Evolutionary conservation across 2,888 invertebrate species (phyloP).

Genomic region (Amphimallon solstitiale): DNA sequence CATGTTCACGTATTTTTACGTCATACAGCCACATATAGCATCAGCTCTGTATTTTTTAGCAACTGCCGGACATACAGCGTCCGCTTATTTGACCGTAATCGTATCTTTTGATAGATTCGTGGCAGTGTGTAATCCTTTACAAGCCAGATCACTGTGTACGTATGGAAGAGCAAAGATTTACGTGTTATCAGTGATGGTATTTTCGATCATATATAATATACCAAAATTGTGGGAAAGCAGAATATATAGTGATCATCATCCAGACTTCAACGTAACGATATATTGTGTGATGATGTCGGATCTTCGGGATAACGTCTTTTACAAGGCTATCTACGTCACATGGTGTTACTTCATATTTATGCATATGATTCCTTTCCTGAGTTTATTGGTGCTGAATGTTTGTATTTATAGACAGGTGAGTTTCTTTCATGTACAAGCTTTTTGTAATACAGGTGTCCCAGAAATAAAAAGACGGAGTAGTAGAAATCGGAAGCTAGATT

Average conservation of each 20-base stretch:
- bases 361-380: conserved; percentile 91
- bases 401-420: conserved; percentile 88
- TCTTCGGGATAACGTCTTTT: conserved; percentile 75
- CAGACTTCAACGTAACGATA: conserved; percentile 68
- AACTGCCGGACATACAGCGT: conserved; percentile 90
- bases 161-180: conserved; percentile 87
- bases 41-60: conserved; percentile 85
- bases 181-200: conserved; percentile 81
- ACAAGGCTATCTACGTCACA: conserved; percentile 89
- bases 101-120: conserved; percentile 95
- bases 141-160: conserved; percentile 90
- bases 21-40: conserved; percentile 83
- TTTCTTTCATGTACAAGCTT: conserved; percentile 36
- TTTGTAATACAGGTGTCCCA: too few relatives aligned
- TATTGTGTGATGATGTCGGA: conserved; percentile 78
- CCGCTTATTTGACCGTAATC: conserved; percentile 90
- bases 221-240: conserved; percentile 80
- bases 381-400: conserved; percentile 88
- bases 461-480: too few relatives aligned
- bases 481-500: too few relatives aligned
- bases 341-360: conserved; percentile 95
- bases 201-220: conserved; percentile 86
- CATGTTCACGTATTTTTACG: conserved; percentile 81
- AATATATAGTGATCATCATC: conserved; percentile 58
- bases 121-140: conserved; percentile 90